Base-by-base conservation (phyloP, 2,888 invertebrate genomes). In the Drosophila borborema region DNA sequence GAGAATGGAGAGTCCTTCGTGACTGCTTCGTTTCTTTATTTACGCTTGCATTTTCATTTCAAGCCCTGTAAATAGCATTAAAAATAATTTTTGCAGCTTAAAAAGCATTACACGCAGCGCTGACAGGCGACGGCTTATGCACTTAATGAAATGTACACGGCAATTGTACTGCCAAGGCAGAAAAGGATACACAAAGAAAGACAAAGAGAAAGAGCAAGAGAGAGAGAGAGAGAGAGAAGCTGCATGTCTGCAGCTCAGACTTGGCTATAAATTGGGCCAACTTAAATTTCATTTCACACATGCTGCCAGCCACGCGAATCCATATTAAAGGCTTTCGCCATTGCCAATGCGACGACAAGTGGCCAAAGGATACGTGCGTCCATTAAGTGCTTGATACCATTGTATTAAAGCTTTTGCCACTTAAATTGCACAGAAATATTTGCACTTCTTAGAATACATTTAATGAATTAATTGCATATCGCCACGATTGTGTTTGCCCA, bases 71-170 rank as follows among this genome's bases (percentile, higher is more conserved):
- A 86, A 86, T 86, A 80, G 90, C 86, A 80, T 86, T 86, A 82
- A 90, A 90, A 89, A 86, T 86, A 86, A 90, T 86, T 86, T 51
- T 90, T 81, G 84, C 81, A 77, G 90, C 90, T 90, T 90, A 84
- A 86, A 84, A 81, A 43, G 76, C 76, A 64, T 68, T 74, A 77
- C 76, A 66, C 68, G 70, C 66, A 68, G 63, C 80, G 85, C 72
- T 87, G 86, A 87, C 90, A 85, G 83, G 72, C 90, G 87, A 71
- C 69, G 86, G 87, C 89, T 87, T 87, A 90, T 87, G 89, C 86
- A 90, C 86, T 90, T 90, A 87, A 87, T 87, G 86, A 90, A 87
- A 87, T 90, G 86, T 86, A 86, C 89, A 90, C 89, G 90, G 88
- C 85, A 86, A 85, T 85, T 86, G 88, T 77, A 77, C 56, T 55